Evolutionary conservation across 1,140 invertebrate genomes (phyloP).

Genomic region (Drosophila kohkoa): DNA sequence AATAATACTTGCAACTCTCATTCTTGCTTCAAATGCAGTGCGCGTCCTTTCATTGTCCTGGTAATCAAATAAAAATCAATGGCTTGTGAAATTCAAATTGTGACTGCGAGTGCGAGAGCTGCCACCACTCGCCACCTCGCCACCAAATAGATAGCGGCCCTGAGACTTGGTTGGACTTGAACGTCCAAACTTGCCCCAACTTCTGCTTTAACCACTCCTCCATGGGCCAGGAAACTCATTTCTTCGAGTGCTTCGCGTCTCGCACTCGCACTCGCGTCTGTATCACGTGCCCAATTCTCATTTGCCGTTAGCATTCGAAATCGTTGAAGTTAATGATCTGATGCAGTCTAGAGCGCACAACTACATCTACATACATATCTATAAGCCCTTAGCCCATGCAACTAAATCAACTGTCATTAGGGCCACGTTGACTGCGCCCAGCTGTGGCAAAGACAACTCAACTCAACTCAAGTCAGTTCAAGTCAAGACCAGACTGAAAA

Average conservation of each 20-base stretch:
- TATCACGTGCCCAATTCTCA: constrained; percentile 74
- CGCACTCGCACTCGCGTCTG: constrained; percentile 25
- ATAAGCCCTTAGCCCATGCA: constrained; percentile 49
- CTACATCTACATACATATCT: constrained; percentile 47
- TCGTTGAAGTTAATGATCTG: constrained; percentile 79
- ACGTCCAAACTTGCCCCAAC: constrained; percentile 5
- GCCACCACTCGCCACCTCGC: background rate
- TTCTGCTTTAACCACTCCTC: background rate
- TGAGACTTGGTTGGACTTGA: constrained; percentile 41
- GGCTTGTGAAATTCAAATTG: constrained; percentile 84
- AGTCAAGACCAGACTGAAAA: background rate
- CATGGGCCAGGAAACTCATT: constrained; percentile 37
- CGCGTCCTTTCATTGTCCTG: constrained; percentile 74
- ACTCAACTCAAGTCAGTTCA: background rate
- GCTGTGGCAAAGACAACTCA: constrained; percentile 30
- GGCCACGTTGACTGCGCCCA: constrained; percentile 51
- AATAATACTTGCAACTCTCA: constrained; percentile 22
- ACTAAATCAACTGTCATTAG: constrained; percentile 79
- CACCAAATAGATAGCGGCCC: background rate
- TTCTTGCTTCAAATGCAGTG: constrained; percentile 31
- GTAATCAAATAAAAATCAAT: constrained; percentile 84
- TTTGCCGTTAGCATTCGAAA: constrained; percentile 76
- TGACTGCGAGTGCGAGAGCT: constrained; percentile 47
- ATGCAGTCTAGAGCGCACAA: constrained; percentile 66
- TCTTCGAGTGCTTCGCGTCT: constrained; percentile 52